These are phyloP conservation scores for Drosophila gaucha DNA, from an alignment of 2,888 invertebrate genomes.

Conservation along the genomic window DNA sequence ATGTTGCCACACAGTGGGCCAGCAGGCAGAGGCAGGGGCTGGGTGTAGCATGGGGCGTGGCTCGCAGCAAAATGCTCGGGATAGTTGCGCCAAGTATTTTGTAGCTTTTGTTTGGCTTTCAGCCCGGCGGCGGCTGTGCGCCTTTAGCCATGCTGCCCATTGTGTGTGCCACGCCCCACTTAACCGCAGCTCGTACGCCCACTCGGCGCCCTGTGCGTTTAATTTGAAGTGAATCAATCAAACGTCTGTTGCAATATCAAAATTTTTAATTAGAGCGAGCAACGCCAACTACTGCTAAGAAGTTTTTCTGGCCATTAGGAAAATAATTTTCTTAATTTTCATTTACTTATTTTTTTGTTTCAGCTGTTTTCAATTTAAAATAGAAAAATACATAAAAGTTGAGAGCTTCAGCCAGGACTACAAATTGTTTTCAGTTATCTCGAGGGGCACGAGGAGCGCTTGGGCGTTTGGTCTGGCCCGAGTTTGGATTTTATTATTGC, in stretches of 20 bases:
- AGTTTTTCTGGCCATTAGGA: slow-evolving; percentile 50
- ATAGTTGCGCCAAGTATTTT: slow-evolving; percentile 79
- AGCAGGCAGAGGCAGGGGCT: not conserved
- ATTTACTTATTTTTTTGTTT: slow-evolving; percentile 13
- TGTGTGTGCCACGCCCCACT: slow-evolving; percentile 22
- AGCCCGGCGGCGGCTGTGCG: slow-evolving; percentile 33
- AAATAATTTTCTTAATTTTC: slow-evolving; percentile 61
- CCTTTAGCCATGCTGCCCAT: slow-evolving; percentile 23
- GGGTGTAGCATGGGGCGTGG: not conserved
- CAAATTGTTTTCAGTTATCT: slow-evolving; percentile 72
- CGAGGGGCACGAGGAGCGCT: not conserved
- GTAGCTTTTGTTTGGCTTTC: slow-evolving; percentile 70
- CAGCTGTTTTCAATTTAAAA: slow-evolving; percentile 37
- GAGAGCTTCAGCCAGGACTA: slow-evolving; percentile 42
- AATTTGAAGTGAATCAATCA: slow-evolving; percentile 75
- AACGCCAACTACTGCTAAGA: slow-evolving; percentile 22
- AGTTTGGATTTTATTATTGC: slow-evolving; percentile 72
- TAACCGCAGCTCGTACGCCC: slow-evolving; percentile 40
- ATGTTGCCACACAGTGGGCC: slow-evolving; percentile 56
- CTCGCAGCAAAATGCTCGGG: slow-evolving; percentile 49
- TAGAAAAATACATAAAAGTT: slow-evolving; percentile 45
- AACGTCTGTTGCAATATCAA: slow-evolving; percentile 67
- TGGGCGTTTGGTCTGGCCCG: slow-evolving; percentile 12
- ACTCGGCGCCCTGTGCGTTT: slow-evolving; percentile 17
- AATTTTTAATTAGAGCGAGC: slow-evolving; percentile 70